A percentile compares a stretch with the other conserved stretches of the same genome.
phyloP scores from a whole-genome alignment of 2,113 vertebrate species.

The Antigone vipio region DNA sequence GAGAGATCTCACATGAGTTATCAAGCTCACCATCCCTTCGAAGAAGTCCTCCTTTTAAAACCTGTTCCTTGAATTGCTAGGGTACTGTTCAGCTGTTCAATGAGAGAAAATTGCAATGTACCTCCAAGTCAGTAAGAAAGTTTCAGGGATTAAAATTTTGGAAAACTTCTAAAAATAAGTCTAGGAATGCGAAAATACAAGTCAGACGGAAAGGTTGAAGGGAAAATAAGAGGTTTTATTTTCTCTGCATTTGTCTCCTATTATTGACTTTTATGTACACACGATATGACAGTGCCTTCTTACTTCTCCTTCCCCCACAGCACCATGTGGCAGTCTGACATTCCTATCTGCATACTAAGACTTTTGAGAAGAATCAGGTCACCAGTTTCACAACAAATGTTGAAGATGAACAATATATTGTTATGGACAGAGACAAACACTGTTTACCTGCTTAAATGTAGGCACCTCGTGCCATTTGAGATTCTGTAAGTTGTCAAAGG shows the following conservation, averaged over 20 bases:
- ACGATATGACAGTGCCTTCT: no score
- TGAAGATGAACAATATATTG: not conserved
- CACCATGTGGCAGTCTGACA: not conserved
- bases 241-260: not conserved
- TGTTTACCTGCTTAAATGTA: not conserved
- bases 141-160: not conserved
- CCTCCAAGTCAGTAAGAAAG: not conserved
- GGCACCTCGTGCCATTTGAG: not conserved
- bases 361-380: not conserved
- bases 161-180: not conserved
- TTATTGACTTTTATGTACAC: not conserved
- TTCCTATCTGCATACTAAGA: not conserved
- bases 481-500: not conserved
- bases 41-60: not conserved
- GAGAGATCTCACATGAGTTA: no score
- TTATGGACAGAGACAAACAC: not conserved
- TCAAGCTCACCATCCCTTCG: not conserved
- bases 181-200: not conserved
- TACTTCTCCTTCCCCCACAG: not conserved
- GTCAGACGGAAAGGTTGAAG: not conserved
- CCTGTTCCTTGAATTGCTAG: not conserved
- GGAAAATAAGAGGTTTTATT: not conserved
- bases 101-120: not conserved
- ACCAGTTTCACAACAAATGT: not conserved
- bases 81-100: not conserved